Conservation (phyloP, 64 coral and sea anemone genomes). For the Exaiptasia diaphana region DNA sequence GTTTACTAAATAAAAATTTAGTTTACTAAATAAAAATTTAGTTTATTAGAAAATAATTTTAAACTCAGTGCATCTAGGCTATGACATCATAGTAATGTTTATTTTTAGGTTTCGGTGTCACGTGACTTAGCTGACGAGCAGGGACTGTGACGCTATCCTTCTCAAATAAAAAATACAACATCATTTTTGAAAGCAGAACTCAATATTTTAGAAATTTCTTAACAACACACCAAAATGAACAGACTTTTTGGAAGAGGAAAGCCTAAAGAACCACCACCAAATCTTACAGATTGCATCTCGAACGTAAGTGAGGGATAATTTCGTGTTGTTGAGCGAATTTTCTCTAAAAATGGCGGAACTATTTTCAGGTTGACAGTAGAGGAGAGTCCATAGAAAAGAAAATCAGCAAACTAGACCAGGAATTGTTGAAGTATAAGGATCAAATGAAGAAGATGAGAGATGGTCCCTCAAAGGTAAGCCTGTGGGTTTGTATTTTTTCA, state of each 20-base stretch:
- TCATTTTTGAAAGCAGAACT: neutral
- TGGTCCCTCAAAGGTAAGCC: conserved; percentile 92
- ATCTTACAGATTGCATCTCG: conserved; percentile 87
- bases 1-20: no score
- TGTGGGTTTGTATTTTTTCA: no score
- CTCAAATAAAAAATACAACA: no score
- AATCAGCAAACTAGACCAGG: conserved; percentile 84
- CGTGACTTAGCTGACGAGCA: neutral
- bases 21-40: no score
- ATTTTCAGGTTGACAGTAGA: conserved; percentile 86
- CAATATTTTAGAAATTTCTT: neutral
- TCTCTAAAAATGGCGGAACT: conserved; percentile 11
- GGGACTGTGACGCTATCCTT: no score
- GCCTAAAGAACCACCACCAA: conserved; percentile 92
- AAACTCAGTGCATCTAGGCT: no score
- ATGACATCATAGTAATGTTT: neutral
- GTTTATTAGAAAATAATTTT: no score
- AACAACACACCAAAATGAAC: conserved; percentile 81
- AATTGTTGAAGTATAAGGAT: conserved; percentile 94
- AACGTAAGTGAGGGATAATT: conserved; percentile 59
- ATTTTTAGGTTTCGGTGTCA: neutral
- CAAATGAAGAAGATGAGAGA: conserved; percentile 99
- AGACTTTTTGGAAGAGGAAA: conserved; percentile 92
- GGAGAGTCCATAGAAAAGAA: conserved; percentile 99
- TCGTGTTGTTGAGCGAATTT: neutral